Evolutionary conservation across 2,113 vertebrate species (phyloP).

Genomic region (Pogona vitticeps): DNA sequence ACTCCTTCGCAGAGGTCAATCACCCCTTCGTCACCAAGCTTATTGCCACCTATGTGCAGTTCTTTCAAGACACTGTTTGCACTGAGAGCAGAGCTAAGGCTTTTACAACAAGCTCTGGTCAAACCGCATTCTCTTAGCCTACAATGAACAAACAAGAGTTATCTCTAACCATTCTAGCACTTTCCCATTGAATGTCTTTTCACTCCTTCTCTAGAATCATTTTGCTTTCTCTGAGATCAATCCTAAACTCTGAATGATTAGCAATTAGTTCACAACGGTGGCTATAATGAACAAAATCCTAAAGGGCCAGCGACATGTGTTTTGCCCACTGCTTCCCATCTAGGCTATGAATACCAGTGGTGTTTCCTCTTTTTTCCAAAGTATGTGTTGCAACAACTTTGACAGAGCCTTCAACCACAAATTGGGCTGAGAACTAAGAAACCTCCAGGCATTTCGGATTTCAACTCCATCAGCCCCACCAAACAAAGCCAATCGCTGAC

Average conservation of each 20-base stretch:
- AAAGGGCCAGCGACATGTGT: neutral
- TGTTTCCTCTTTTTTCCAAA: neutral
- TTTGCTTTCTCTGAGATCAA: neutral
- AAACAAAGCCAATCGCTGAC: too few relatives aligned
- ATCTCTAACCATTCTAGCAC: neutral
- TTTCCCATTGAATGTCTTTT: neutral
- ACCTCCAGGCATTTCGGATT: neutral
- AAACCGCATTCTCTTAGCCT: slow-evolving; percentile 74
- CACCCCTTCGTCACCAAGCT: slow-evolving; percentile 63
- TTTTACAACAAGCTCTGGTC: slow-evolving; percentile 66
- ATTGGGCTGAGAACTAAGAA: neutral
- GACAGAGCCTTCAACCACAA: neutral
- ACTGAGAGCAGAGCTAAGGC: slow-evolving; percentile 56
- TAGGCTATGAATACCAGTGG: neutral
- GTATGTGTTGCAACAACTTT: neutral
- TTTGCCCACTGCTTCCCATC: neutral
- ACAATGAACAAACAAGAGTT: slow-evolving; percentile 1
- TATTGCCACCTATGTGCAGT: slow-evolving; percentile 71
- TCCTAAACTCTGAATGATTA: too few relatives aligned
- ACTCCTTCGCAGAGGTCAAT: slow-evolving; percentile 65
- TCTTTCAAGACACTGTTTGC: slow-evolving; percentile 63
- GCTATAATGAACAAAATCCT: neutral
- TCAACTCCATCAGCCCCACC: neutral
- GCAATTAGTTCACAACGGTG: neutral
- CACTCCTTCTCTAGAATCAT: too few relatives aligned